Conservation (phyloP, 2,888 invertebrate genomes). For the Odontocolon sp. region DNA sequence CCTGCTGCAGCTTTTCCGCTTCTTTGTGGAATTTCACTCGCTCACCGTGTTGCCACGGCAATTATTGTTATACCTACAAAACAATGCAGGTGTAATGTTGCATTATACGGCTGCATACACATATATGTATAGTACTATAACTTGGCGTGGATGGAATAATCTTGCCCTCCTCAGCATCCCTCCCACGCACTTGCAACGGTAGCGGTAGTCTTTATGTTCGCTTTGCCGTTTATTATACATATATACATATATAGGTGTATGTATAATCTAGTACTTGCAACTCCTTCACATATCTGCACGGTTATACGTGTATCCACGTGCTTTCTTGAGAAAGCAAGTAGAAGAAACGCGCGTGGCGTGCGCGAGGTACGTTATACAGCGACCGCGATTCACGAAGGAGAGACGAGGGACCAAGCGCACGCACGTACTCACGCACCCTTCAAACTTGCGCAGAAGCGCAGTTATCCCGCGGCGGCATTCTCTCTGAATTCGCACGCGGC, state of each 20-base stretch:
- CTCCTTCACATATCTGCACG: conserved; percentile 13
- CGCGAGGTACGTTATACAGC: too few species aligned
- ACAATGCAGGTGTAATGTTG: conserved; percentile 23
- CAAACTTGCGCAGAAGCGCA: conserved; percentile 50
- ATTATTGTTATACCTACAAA: conserved; percentile 50
- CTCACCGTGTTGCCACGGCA: conserved; percentile 27
- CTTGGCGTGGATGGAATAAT: too few species aligned
- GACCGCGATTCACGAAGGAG: too few species aligned
- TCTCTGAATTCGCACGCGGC: conserved; percentile 54
- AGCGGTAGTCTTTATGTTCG: too few species aligned
- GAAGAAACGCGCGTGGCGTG: conserved; percentile 33
- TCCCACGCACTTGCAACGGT: too few species aligned
- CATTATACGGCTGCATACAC: too few species aligned
- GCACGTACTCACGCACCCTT: background rate
- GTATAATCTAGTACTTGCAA: too few species aligned
- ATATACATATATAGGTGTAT: too few species aligned
- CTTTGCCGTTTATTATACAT: too few species aligned
- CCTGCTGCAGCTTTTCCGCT: conserved; percentile 10
- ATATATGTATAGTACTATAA: too few species aligned
- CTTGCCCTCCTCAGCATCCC: too few species aligned
- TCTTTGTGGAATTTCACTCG: conserved; percentile 27
- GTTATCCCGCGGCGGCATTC: conserved; percentile 48
- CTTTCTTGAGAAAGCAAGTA: conserved; percentile 15
- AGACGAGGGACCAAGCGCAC: background rate
- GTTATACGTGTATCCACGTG: conserved; percentile 5